These are phyloP conservation scores for Ciconia stormi DNA, from an alignment of 2,113 vertebrate species.

Conservation along the genomic window DNA sequence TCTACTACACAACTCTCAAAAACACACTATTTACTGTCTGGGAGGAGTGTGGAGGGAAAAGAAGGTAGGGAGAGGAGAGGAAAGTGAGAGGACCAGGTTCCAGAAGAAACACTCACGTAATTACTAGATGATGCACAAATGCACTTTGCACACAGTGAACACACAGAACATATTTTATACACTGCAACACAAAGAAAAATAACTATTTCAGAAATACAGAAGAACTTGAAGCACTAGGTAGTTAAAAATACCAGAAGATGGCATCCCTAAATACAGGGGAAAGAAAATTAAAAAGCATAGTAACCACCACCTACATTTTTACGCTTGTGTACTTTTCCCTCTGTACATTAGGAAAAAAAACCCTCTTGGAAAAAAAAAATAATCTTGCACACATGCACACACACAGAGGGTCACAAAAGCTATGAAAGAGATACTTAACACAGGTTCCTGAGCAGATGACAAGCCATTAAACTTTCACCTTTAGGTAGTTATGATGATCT, in stretches of 20 bases:
- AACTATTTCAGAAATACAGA: not conserved
- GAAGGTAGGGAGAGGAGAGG: not conserved
- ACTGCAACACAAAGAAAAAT: not conserved
- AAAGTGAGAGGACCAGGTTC: not conserved
- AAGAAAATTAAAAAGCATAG: not conserved
- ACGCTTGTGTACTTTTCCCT: not conserved
- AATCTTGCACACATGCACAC: not conserved
- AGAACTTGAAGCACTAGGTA: not conserved
- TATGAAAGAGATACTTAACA: conserved; percentile 19
- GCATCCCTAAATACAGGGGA: not conserved
- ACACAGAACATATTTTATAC: not conserved
- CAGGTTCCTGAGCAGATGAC: conserved; percentile 14
- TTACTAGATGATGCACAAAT: not conserved
- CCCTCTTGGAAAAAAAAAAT: not conserved
- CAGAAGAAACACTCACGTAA: not conserved
- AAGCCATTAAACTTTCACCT: conserved; percentile 47
- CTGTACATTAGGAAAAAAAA: not conserved
- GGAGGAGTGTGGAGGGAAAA: not conserved
- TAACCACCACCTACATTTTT: not conserved
- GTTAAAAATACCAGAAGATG: not conserved
- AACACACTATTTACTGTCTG: not conserved
- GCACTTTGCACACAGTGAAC: not conserved
- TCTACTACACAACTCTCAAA: not conserved
- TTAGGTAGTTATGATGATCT: conserved; percentile 17
- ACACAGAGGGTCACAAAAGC: not conserved